Base-by-base conservation (phyloP, 2,888 invertebrate species). In the Empis stercorea region DNA sequence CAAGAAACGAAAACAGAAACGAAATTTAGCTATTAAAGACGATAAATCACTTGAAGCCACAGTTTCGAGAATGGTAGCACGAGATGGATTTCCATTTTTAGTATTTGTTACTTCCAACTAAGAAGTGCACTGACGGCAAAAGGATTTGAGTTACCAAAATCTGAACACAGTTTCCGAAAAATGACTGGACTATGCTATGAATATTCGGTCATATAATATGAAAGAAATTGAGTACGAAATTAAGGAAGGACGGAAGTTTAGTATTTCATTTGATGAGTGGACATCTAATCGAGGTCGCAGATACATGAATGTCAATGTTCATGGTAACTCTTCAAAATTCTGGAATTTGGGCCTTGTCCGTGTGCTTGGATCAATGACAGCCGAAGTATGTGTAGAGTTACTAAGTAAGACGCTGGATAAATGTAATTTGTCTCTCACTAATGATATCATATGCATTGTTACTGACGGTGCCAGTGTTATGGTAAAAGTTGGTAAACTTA, bases 211-310 rank as follows among this genome's bases (percentile, higher is more conserved):
- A 20, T 16, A 36, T 43, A 30, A n/a, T n/a, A 16, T 38, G 6
- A 14, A 38, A 30, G 39, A 47, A 38, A 30, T 47, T 17, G 15
- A 17, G 16, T 13, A 30, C 43, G n/a, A 37, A 37, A 43, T 30
- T 37, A 27, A 15, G 10, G 20, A 39, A 30, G 38, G 38, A 27
- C n/a, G 34, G 27, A 16, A 30, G 14, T 43, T 43, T 17, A 47
- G 47, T 32, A 10, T 47, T 17, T 43, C 47, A 30, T 47, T 43
- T 43, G 43, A 30, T 30, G 43, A 47, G 34, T 47, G 43, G 47
- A 47, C 43, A 39, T 38, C 38, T 47, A 23, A 43, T 17, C 30
- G 43, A 30, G 42, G 42, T 17, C 30, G 43, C 14, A 42, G 39
- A 17, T 47, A 43, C n/a, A 38, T 43, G 38, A 47, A 47, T 38